A percentile compares a stretch with the other conserved stretches of the same genome.
phyloP scores from a whole-genome alignment of 1,140 invertebrate genomes.

The Hyles euphorbiae region DNA sequence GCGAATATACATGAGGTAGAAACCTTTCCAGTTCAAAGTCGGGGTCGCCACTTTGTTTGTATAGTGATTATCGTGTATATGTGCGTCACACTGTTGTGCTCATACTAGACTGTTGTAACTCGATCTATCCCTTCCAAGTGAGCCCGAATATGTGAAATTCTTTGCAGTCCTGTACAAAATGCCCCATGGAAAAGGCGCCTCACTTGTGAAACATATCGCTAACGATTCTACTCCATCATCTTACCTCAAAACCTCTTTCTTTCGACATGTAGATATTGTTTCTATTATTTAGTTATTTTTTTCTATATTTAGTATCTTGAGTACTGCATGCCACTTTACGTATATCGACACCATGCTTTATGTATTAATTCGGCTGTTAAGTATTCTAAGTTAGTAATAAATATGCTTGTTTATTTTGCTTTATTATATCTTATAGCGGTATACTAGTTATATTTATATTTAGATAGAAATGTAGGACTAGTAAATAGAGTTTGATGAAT shows the following conservation, averaged over 20 bases:
- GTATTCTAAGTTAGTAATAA: too few relatives aligned
- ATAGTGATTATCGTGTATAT: slow-evolving; percentile 69
- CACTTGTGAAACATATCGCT: slow-evolving; percentile 69
- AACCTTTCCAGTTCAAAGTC: slow-evolving; percentile 8
- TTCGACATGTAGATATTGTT: slow-evolving; percentile 18
- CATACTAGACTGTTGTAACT: slow-evolving; percentile 61
- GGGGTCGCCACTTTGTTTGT: slow-evolving; percentile 50
- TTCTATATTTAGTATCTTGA: too few relatives aligned
- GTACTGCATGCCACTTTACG: background rate
- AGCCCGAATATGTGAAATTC: slow-evolving; percentile 47
- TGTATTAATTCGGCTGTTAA: background rate
- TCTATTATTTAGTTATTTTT: too few relatives aligned
- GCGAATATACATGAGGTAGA: background rate
- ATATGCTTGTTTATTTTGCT: too few relatives aligned
- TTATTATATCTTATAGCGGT: too few relatives aligned
- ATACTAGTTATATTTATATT: too few relatives aligned
- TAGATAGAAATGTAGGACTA: too few relatives aligned
- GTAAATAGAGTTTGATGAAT: too few relatives aligned
- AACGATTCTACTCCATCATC: slow-evolving; percentile 24
- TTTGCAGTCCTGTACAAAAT: slow-evolving; percentile 32
- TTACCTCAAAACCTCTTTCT: slow-evolving; percentile 31
- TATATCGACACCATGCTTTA: background rate
- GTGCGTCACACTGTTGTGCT: slow-evolving; percentile 72
- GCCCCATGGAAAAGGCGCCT: slow-evolving; percentile 64
- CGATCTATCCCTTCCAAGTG: slow-evolving; percentile 58